Base-by-base conservation (phyloP, 2,888 invertebrate species). In the Caenorhabditis zanzibari region DNA sequence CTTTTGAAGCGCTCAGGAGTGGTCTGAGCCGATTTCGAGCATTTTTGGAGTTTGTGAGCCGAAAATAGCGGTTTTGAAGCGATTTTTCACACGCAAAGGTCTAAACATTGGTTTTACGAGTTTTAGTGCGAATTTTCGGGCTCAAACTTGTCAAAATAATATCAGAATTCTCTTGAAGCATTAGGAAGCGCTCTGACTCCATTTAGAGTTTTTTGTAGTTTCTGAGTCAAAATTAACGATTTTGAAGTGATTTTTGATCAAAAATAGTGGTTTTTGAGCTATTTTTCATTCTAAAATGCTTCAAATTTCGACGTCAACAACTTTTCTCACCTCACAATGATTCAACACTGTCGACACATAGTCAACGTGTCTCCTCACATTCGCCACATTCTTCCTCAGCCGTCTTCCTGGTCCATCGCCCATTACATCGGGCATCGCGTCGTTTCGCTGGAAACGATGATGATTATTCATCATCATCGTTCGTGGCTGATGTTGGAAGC, bases 1-100 rank as follows among this genome's bases (percentile, higher is more conserved):
- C n/a, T n/a, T n/a, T n/a, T n/a, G n/a, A n/a, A n/a, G n/a, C n/a
- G n/a, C n/a, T n/a, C n/a, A n/a, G n/a, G n/a, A n/a, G 9, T 16
- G 2, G 4, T 44, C 44, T 9, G 19, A 5, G 7, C 4, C 47
- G 5, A 47, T 7, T 47, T 47, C 96, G 92, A 81, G 91, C 88
- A 16, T 10, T 47, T 47, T 47, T 5, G 7, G 1, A 6, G 19
- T 5, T 19, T 47, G 0, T 19, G 6, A 19, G 19, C 19, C 19
- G 19, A 19, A 47, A 47, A 47, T n/a, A n/a, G n/a, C n/a, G n/a
- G n/a, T n/a, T n/a, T n/a, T n/a, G n/a, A n/a, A n/a, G n/a, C n/a
- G n/a, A 19, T n/a, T n/a, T n/a, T n/a, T n/a, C n/a, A n/a, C n/a
- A n/a, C n/a, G n/a, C n/a, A n/a, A n/a, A n/a, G n/a, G n/a, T n/a